Base-by-base conservation (phyloP, 1,140 invertebrate genomes). In the Meloidogyne hapla region DNA sequence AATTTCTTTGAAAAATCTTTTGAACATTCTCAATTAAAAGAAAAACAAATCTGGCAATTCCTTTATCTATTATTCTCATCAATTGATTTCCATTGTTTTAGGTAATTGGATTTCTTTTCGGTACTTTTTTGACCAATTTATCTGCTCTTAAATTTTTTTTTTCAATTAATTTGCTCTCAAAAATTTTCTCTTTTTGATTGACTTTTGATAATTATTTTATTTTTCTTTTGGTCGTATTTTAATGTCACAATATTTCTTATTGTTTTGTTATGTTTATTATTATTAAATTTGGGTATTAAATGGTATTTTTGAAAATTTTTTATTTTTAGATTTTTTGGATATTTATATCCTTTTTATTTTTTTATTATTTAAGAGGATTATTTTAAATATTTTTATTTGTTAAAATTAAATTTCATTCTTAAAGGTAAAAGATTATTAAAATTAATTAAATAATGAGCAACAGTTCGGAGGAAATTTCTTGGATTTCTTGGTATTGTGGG, bases 401-500 rank as follows among this genome's bases (percentile, higher is more conserved):
- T 18, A n/a, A n/a, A n/a, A n/a, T n/a, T n/a, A n/a, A n/a, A n/a
- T n/a, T n/a, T n/a, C n/a, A n/a, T n/a, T n/a, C n/a, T n/a, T 18
- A n/a, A 42, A 62, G 18, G 6, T 48, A 18, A 48, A 48, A 48
- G 2, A 48, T 2, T 18, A 48, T 15, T 8, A 18, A 8, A 21
- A 9, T 33, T 33, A 6, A 6, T 66, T 18, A 33, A 18, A 42
- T 40, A 42, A 98, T 98, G 48, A 56, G 48, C 95, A 98, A 94
- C 91, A 97, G 95, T 90, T 97, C 95, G 85, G 95, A 98, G 91
- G 95, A 98, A 91, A 94, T 98, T 84, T 98, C 96, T 80, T 99
- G 96, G 96, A 98, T 99, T 89, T 95, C 95, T 80, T 99, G 96
- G 96, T 99, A 99, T 89, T 99, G 96, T 90, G 95, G 95, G 75